Base-by-base conservation (phyloP, 2,113 vertebrate species). In the Engystomops pustulosus region DNA sequence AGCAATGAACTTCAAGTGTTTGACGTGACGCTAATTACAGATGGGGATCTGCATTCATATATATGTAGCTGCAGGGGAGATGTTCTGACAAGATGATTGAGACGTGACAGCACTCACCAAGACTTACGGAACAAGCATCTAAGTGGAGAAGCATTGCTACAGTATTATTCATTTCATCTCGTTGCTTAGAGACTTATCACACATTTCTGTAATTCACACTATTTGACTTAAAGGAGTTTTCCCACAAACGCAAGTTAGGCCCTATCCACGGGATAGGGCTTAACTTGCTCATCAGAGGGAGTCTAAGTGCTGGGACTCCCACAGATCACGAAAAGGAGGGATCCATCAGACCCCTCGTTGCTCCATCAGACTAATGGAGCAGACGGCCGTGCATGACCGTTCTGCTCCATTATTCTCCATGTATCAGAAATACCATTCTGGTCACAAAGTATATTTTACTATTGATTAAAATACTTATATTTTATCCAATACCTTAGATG, bases 71-170 rank as follows among this genome's bases (percentile, higher is more conserved):
- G 11, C 60, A 38, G 67, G 79, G 44, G 32, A 81, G 65, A 70
- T 55, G 67, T 78, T 78, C 75, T 78, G 51, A 41, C 75, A 78
- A 60, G 51, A 3, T 58, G 75, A 78, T 20, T 34, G 75, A 36
- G 53, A 60, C 51, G 15, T 41, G 75, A 78, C 53, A 41, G 14
- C 36, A 38, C 86, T 32, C 17, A 36, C 81, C 77, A 68, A 76
- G 75, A 60, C 10, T 87, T 86, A 58, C 6, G 45, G 38, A 83
- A 91, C 76, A 78, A 25, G 51, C 14, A 2, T 5, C 6, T 78
- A 25, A 60, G 38, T 41, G 75, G 32, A 23, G 30, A 25, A 17
- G 23, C 60, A 20, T 78, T 78, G 53, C 53, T 60, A 41, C n/a
- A n/a, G n/a, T n/a, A n/a, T n/a, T 27, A 77, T 23, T 38, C 49